phyloP scores from a whole-genome alignment of 2,113 vertebrate genomes.

The Alethe castanea region DNA sequence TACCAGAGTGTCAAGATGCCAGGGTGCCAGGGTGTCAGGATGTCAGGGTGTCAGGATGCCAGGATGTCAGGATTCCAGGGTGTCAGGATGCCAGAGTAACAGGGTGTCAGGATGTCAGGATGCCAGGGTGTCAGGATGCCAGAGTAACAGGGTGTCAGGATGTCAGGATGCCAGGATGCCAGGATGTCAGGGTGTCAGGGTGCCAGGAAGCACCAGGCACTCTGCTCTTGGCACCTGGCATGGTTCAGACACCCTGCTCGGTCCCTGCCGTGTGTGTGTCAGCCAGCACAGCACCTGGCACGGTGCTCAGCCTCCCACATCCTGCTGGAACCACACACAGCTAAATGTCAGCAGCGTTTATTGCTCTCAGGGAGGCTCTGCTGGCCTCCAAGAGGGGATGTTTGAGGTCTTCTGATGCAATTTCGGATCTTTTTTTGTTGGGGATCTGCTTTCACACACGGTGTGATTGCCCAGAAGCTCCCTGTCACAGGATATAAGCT shows the following conservation, averaged over 20 bases:
- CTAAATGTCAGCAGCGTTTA: not conserved
- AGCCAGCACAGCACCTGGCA: not conserved
- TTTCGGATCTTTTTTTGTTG: not conserved
- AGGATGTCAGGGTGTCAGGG: too few species aligned
- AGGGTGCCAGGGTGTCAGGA: too few species aligned
- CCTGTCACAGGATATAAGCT: not conserved
- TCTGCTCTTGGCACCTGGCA: fast-evolving
- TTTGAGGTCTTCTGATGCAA: not conserved
- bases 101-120: too few species aligned
- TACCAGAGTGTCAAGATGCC: too few species aligned
- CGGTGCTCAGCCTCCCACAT: not conserved
- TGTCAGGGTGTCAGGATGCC: too few species aligned
- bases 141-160: too few species aligned
- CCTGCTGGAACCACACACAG: not conserved
- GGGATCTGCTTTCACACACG: not conserved
- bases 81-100: too few species aligned
- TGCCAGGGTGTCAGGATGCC: too few species aligned
- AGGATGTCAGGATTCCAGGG: too few species aligned
- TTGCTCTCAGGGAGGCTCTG: not conserved
- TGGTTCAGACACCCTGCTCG: not conserved
- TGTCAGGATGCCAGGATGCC: too few species aligned
- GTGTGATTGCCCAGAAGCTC: not conserved
- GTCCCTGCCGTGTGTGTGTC: not conserved
- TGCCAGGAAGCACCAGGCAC: not conserved
- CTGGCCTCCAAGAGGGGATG: not conserved